Base-by-base conservation (phyloP, 2,888 invertebrate species). In the Euproctis similis region DNA sequence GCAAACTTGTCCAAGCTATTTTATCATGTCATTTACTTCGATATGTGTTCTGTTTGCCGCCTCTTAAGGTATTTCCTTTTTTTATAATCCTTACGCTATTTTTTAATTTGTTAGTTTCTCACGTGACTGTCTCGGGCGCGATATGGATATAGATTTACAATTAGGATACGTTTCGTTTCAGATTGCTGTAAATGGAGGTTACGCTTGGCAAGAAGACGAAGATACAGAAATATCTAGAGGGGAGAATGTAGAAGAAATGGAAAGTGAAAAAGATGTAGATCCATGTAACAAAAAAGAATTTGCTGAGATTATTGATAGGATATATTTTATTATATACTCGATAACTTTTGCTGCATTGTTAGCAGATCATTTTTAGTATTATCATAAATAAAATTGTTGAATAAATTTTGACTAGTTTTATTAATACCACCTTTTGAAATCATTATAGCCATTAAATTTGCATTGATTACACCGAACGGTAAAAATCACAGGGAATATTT, bases 171-270 rank as follows among this genome's bases (percentile, higher is more conserved):
- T 6, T 14, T 18, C 14, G 14, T 40, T 38, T 1, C 31, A 62
- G 62, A 62, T 62, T 21, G 59, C 67, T 0, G 39, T 71, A 5
- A 70, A 70, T 21, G 73, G 75, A 25, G 70, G 54, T 1, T 74
- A 64, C 28, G 39, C 47, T 0, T 35, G 53, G 0, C 67, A 71
- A 41, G 70, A 74, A 28, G 77, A 78, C 5, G 69, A 69, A 0
- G 70, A 68, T 4, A 39, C 48, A 0, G 44, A 50, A 2, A 29
- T 46, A 0, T 21, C 46, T 2, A 55, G 62, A 23, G 57, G 56
- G 4, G 51, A 55, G 2, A 56, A 56, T 1, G 31, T 77, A 1
- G 80, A 77, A 46, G 76, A 76, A 30, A 77, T 81, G 78, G 64
- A 78, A 27, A 55, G 55, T 10, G 80, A 80, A 1, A 40, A 42